A percentile compares a stretch with the other conserved stretches of the same genome.
Evolutionary conservation across 2,797 vertebrate species (phyloP).

Genomic region (Sebastes vulpes): DNA sequence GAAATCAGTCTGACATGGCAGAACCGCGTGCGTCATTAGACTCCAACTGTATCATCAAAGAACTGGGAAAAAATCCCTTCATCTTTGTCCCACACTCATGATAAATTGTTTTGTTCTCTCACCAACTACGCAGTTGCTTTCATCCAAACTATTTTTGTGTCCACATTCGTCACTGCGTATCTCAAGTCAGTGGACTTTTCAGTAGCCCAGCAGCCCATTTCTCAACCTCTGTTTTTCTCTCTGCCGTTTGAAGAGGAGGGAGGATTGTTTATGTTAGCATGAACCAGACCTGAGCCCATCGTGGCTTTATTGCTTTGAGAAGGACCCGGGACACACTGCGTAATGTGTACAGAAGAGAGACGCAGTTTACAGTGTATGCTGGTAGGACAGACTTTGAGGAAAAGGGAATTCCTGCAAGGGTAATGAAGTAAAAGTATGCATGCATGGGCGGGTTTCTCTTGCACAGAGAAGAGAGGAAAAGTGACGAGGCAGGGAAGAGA

Average conservation of each 20-base stretch:
- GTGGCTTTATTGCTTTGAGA: conserved; percentile 62
- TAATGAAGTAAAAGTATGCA: not conserved
- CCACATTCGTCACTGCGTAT: conserved; percentile 47
- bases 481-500: not conserved
- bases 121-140: conserved; percentile 37
- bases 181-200: conserved; percentile 26
- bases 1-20: conserved; percentile 30
- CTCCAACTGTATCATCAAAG: conserved; percentile 49
- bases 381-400: not conserved
- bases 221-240: conserved; percentile 37
- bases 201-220: conserved; percentile 52
- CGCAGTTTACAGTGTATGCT: conserved; percentile 23
- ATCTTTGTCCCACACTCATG: conserved; percentile 27
- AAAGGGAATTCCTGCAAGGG: conserved; percentile 10
- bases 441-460: not conserved
- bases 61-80: conserved; percentile 37
- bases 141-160: conserved; percentile 44
- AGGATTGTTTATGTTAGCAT: conserved; percentile 69
- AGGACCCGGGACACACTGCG: conserved; percentile 18
- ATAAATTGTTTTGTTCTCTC: conserved; percentile 29
- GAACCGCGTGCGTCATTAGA: conserved; percentile 35
- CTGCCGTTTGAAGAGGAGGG: conserved; percentile 45
- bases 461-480: not conserved
- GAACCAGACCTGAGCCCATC: conserved; percentile 59
- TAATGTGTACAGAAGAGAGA: conserved; percentile 44